A percentile compares a stretch with the other conserved stretches of the same genome.
Conservation (phyloP, 2,888 invertebrate species). For the Acanthococcus lagerstroemiae region DNA sequence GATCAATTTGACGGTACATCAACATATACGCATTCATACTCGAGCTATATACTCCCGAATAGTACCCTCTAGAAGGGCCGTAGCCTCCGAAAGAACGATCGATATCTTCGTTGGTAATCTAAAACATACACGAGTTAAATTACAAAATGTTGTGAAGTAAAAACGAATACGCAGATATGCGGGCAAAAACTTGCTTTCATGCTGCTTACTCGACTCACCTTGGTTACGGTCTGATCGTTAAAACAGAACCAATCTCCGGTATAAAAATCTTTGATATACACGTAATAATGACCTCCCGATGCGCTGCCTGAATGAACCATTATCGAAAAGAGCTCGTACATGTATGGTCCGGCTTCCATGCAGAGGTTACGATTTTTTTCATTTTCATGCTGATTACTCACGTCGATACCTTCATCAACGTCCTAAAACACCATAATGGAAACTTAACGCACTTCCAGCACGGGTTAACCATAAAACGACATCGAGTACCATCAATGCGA, state of each 20-base stretch:
- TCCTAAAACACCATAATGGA: no score
- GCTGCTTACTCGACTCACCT: slow-evolving; percentile 45
- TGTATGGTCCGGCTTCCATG: slow-evolving; percentile 52
- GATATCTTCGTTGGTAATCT: slow-evolving; percentile 72
- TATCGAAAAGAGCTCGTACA: slow-evolving; percentile 79
- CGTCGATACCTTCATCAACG: slow-evolving; percentile 49
- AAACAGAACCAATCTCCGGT: slow-evolving; percentile 74
- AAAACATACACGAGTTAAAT: slow-evolving; percentile 33
- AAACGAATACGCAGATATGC: not conserved
- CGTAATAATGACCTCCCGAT: slow-evolving; percentile 83
- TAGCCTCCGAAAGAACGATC: slow-evolving; percentile 67
- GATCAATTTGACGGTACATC: slow-evolving; percentile 71
- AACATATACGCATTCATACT: slow-evolving; percentile 86
- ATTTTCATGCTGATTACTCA: slow-evolving; percentile 48
- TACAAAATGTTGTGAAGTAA: not conserved
- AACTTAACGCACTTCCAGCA: not conserved
- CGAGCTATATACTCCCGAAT: slow-evolving; percentile 63
- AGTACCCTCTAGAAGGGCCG: slow-evolving; percentile 53
- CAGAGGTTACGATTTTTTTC: slow-evolving; percentile 45
- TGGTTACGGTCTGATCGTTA: slow-evolving; percentile 72
- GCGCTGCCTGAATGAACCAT: slow-evolving; percentile 89
- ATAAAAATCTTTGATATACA: slow-evolving; percentile 72
- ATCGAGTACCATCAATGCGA: not conserved
- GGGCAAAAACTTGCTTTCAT: not conserved
- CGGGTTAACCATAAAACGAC: not conserved